Conservation (phyloP, 30 jellyfish, hydroid and myxozoan genomes). For the Mastigias papua region DNA sequence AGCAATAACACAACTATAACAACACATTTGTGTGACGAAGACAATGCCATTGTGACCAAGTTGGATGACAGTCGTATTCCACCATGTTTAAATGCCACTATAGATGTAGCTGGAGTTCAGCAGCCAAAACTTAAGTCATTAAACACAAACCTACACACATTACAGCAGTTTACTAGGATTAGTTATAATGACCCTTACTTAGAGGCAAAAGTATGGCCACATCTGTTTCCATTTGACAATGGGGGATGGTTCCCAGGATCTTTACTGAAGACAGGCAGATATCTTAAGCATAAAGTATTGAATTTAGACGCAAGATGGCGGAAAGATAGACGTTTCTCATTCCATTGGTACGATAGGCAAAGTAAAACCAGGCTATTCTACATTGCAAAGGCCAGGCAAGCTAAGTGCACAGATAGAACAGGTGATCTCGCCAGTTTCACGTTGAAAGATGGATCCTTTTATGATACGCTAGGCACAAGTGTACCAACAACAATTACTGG, state of each 20-base stretch:
- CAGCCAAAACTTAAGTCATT: not conserved
- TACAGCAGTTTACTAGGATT: not conserved
- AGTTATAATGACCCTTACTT: too few relatives aligned
- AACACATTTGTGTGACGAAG: not conserved
- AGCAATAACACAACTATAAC: not conserved
- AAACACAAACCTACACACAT: not conserved
- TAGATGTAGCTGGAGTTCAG: slow-evolving; percentile 11
- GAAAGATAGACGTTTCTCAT: slow-evolving; percentile 1
- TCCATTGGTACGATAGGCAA: not conserved
- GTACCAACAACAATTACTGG: not conserved
- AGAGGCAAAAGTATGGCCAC: too few relatives aligned
- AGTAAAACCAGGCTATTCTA: too few relatives aligned
- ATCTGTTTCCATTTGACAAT: too few relatives aligned
- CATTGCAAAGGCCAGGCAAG: not conserved
- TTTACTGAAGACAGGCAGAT: too few relatives aligned
- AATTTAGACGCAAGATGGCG: slow-evolving; percentile 14
- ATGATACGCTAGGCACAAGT: not conserved
- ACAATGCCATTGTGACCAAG: not conserved
- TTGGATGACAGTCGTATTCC: not conserved
- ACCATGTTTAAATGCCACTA: not conserved
- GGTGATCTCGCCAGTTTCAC: not conserved
- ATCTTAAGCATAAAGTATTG: too few relatives aligned
- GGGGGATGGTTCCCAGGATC: slow-evolving; percentile 2
- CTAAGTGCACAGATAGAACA: not conserved
- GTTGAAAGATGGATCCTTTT: too few relatives aligned